Conservation (phyloP, 2,113 vertebrate species). For the Camelus dromedarius region DNA sequence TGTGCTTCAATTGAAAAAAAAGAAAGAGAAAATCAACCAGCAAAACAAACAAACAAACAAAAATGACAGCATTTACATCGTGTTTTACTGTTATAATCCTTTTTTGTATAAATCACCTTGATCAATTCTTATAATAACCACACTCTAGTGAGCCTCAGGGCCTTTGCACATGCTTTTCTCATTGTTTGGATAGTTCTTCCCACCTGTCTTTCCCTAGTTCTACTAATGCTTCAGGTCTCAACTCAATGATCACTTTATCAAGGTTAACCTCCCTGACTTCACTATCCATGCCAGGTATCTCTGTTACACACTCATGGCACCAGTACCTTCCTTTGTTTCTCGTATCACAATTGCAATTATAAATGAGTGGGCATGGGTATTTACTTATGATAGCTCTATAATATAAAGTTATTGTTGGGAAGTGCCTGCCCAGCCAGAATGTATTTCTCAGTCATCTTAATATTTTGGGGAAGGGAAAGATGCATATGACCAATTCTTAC, state of each 20-base stretch:
- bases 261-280: neutral
- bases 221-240: constrained; percentile 14
- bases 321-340: neutral
- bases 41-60: no score
- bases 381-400: neutral
- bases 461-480: neutral
- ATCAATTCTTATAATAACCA: neutral
- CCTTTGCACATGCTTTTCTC: neutral
- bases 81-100: neutral
- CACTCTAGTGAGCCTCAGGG: neutral
- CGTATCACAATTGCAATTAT: constrained; percentile 35
- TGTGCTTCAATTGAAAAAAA: no score
- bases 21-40: no score
- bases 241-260: constrained; percentile 20
- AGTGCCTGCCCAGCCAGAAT: neutral
- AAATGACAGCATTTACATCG: constrained; percentile 40
- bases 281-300: neutral
- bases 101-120: constrained; percentile 19
- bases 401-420: constrained; percentile 7
- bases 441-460: neutral
- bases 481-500: neutral
- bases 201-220: neutral
- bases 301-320: neutral
- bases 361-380: neutral
- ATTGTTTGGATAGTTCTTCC: neutral